Base-by-base conservation (phyloP, 2,113 vertebrate species). In the Bostrychus sinensis region DNA sequence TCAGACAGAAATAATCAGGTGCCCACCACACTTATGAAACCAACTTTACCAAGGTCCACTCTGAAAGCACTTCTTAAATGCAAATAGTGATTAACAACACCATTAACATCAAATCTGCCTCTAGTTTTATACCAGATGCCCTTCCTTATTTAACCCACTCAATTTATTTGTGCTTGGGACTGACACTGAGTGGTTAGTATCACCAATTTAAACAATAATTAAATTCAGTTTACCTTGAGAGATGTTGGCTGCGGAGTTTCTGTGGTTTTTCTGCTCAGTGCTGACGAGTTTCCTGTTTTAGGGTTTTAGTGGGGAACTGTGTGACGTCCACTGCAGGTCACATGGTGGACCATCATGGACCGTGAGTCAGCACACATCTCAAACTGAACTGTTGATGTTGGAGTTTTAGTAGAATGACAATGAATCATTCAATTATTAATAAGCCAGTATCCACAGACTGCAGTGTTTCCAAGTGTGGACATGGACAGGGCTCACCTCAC, bases 231-330 rank as follows among this genome's bases (percentile, higher is more conserved):
- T 77, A 87, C 75, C 78, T 72, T 62, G 32, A 50, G 68, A 48
- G 59, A 77, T 72, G 80, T 41, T 66, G 56, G 53, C 56, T 50
- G n/a, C n/a, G 60, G 17, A 25, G 68, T 12, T 37, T 72, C 46
- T 56, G 43, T 57, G 64, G 59, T 79, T 45, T 56, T 28, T 63
- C 56, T 64, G 56, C 70, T 70, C 75, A 76, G 62, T 83, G 80
- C 88, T 88, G 86, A 88, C 70, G 67, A 22, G 73, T 81, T 89
- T 84, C 77, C 81, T 86, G 79, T 83, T 80, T 70, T 38, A 78
- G 53, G 83, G 81, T 81, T 81, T 72, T 38, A 82, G 54, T 62
- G 60, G 62, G 56, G 77, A 80, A 74, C 62, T 62, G 58, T 30
- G 50, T 85, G 80, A 85, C 77, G 30, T 75, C 66, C 75, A 19